Evolutionary conservation across 2,888 invertebrate genomes (phyloP).

Genomic region (Fissipunctia ypsillon): DNA sequence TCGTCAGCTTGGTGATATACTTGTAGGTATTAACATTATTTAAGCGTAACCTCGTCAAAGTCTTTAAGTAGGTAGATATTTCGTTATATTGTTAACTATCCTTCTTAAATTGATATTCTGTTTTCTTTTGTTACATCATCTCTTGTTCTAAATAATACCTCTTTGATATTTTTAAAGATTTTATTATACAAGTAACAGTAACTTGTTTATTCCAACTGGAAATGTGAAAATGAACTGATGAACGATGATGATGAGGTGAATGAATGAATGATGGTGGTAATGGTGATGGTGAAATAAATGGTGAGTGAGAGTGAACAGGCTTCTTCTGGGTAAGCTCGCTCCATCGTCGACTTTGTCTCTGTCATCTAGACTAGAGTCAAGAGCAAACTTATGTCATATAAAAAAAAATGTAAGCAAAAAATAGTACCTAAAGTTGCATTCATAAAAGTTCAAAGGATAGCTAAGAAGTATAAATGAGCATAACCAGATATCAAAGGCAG

Average conservation of each 20-base stretch:
- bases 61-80: neutral
- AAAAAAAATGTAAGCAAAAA: neutral
- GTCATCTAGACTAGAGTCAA: too few species aligned
- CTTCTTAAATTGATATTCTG: neutral
- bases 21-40: constrained; percentile 22
- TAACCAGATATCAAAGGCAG: constrained; percentile 13
- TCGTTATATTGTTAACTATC: neutral
- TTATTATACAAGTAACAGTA: neutral
- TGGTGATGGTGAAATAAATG: too few species aligned
- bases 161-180: neutral
- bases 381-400: too few species aligned
- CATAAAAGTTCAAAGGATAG: constrained; percentile 19
- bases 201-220: neutral
- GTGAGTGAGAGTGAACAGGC: too few species aligned
- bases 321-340: too few species aligned
- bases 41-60: neutral
- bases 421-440: neutral
- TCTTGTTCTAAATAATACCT: neutral
- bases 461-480: neutral
- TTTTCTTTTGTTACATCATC: neutral
- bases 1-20: constrained; percentile 10
- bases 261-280: too few species aligned
- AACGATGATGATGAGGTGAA: too few species aligned
- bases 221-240: constrained; percentile 5
- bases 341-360: too few species aligned